Evolutionary conservation across 2,888 invertebrate species (phyloP).

Genomic region (Thera britannica): DNA sequence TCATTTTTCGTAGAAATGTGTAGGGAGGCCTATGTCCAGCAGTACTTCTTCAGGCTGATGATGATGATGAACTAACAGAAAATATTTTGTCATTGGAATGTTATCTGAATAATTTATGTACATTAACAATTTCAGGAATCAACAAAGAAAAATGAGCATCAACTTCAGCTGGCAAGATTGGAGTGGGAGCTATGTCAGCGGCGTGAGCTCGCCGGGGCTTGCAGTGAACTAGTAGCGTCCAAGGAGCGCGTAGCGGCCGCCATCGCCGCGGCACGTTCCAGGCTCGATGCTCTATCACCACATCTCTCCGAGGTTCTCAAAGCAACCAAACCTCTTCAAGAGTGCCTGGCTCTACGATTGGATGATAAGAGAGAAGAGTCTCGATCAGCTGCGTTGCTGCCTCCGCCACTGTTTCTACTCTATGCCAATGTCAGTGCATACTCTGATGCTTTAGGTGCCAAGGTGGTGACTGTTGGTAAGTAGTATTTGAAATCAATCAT

Average conservation of each 20-base stretch:
- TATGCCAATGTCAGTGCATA: conserved; percentile 94
- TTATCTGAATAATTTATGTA: not conserved
- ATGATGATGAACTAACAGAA: not conserved
- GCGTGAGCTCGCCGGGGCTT: conserved; percentile 91
- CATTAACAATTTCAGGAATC: conserved; percentile 78
- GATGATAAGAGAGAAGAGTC: conserved; percentile 92
- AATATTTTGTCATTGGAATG: not conserved
- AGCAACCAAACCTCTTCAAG: conserved; percentile 95
- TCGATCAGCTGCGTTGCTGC: conserved; percentile 89
- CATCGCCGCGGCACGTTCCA: conserved; percentile 89
- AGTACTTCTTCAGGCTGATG: too few relatives aligned
- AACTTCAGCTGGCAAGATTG: conserved; percentile 92
- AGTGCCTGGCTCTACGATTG: conserved; percentile 92
- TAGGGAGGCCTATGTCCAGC: too few relatives aligned
- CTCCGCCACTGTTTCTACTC: conserved; percentile 93
- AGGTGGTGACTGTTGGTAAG: conserved; percentile 74
- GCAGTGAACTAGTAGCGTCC: conserved; percentile 89
- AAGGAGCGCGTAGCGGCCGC: conserved; percentile 91
- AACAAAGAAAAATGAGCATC: conserved; percentile 90
- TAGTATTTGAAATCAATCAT: not conserved
- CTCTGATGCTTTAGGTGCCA: conserved; percentile 89
- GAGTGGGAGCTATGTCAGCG: conserved; percentile 97
- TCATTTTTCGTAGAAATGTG: too few relatives aligned
- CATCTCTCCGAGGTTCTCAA: conserved; percentile 86
- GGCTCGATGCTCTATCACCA: conserved; percentile 93